These are phyloP conservation scores for Condylura cristata DNA, from an alignment of 2,113 vertebrate genomes.

Conservation along the genomic window DNA sequence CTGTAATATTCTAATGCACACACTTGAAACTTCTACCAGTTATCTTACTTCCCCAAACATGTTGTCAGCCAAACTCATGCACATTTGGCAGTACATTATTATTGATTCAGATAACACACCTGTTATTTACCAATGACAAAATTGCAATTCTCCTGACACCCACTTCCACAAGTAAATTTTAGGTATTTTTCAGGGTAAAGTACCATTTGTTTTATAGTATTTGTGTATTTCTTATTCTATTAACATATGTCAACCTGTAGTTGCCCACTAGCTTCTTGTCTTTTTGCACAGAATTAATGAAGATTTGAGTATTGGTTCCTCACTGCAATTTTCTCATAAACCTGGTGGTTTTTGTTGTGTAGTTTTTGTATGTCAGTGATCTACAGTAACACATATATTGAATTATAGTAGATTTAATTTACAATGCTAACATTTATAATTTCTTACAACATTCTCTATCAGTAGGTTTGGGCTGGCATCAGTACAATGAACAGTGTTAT, in stretches of 20 bases:
- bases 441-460: neutral
- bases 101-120: neutral
- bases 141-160: no score
- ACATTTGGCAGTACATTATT: neutral
- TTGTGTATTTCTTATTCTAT: neutral
- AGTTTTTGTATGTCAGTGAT: neutral
- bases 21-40: neutral
- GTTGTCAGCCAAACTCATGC: neutral
- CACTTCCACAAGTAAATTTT: neutral
- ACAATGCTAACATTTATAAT: neutral
- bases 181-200: neutral
- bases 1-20: neutral
- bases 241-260: neutral
- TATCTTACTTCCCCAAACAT: neutral
- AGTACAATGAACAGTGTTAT: neutral
- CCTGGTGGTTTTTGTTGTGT: neutral
- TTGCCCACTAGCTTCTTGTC: neutral
- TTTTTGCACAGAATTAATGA: neutral
- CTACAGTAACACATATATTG: neutral
- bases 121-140: neutral
- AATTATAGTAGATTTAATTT: neutral
- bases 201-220: neutral
- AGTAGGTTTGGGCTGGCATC: neutral
- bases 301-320: neutral
- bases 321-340: neutral